These are phyloP conservation scores for Leuciscus waleckii DNA, from an alignment of 2,797 vertebrate genomes.

Conservation along the genomic window DNA sequence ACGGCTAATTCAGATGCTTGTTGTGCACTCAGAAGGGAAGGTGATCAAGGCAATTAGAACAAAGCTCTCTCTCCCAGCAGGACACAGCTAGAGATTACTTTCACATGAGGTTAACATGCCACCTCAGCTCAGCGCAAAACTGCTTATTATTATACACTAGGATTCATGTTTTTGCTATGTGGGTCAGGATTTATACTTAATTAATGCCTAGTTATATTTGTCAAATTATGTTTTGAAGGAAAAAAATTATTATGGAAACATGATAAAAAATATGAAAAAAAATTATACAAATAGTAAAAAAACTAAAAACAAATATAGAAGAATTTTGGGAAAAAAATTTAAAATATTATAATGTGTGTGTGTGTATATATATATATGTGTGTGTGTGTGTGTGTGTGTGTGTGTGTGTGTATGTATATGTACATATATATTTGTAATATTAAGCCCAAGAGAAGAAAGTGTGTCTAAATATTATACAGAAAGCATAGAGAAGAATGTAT, in stretches of 20 bases:
- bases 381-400: no score
- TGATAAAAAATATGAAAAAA: neutral
- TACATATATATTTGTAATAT: no score
- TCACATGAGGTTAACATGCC: constrained; percentile 16
- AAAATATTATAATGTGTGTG: no score
- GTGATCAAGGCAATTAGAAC: constrained; percentile 58
- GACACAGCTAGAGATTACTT: constrained; percentile 24
- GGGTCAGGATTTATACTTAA: neutral
- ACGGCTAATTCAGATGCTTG: constrained; percentile 59
- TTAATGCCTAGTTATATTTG: neutral
- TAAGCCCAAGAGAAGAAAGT: no score
- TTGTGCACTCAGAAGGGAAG: constrained; percentile 48
- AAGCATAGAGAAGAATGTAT: neutral
- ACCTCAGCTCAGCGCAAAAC: neutral
- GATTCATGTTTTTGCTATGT: neutral
- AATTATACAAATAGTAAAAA: neutral
- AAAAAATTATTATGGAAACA: neutral
- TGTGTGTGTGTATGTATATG: no score
- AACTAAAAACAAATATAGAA: no score
- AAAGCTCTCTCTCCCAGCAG: constrained; percentile 28
- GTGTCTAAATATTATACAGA: no score
- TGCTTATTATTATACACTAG: neutral
- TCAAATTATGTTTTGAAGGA: neutral
- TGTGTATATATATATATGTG: rapidly evolving
- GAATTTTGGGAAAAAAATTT: no score